Conservation (phyloP, 2,113 vertebrate genomes). For the Glareola pratincola region DNA sequence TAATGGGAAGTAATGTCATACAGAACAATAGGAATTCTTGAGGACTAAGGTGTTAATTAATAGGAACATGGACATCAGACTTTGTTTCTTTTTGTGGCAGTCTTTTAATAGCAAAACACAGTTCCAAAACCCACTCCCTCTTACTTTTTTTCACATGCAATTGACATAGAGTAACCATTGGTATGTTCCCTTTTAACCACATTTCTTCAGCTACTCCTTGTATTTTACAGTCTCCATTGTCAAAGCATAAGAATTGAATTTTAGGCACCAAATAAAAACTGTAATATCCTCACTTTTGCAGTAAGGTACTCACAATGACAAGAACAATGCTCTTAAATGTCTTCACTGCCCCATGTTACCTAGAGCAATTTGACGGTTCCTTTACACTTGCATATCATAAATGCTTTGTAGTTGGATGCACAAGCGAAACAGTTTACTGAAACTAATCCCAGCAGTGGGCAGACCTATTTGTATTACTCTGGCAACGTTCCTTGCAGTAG, state of each 20-base stretch:
- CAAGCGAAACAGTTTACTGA: background rate
- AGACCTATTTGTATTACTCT: conserved; percentile 1
- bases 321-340: background rate
- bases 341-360: background rate
- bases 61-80: background rate
- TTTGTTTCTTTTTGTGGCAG: background rate
- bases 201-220: background rate
- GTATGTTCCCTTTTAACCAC: background rate
- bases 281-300: background rate
- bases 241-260: background rate
- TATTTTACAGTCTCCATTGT: background rate
- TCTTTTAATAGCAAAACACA: background rate
- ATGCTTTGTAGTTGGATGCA: background rate
- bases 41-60: background rate
- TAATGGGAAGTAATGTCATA: background rate
- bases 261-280: background rate
- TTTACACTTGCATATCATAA: background rate
- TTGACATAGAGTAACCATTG: background rate
- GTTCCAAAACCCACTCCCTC: background rate
- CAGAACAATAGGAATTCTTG: background rate
- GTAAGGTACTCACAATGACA: background rate
- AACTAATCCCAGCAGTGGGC: background rate
- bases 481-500: background rate
- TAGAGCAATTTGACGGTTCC: background rate
- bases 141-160: background rate